phyloP scores from a whole-genome alignment of 2,797 vertebrate genomes.

The Neopelma chrysocephalum region DNA sequence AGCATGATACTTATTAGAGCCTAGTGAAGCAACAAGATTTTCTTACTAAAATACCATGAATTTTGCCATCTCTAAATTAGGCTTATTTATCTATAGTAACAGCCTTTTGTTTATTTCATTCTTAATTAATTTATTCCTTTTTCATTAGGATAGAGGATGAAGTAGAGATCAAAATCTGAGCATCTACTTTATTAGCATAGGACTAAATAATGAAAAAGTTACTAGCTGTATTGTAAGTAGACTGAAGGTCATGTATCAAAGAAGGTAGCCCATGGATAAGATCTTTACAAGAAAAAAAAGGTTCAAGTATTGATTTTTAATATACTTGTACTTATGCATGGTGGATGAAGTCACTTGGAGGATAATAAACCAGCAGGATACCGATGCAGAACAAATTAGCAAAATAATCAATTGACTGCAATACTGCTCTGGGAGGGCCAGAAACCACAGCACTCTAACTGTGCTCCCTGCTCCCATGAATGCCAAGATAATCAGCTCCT shows the following conservation, averaged over 20 bases:
- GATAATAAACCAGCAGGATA: slow-evolving; percentile 62
- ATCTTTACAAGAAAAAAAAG: slow-evolving; percentile 29
- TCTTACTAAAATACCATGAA: slow-evolving; percentile 2
- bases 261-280: slow-evolving; percentile 7
- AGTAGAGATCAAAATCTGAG: not conserved
- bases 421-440: slow-evolving; percentile 7
- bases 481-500: slow-evolving; percentile 43
- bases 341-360: slow-evolving; percentile 27
- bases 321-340: slow-evolving; percentile 39
- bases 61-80: not conserved
- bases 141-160: not conserved
- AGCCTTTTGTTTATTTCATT: slow-evolving; percentile 4
- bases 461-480: slow-evolving; percentile 38
- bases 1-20: not conserved
- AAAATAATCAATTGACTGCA: slow-evolving; percentile 61
- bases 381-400: slow-evolving; percentile 69
- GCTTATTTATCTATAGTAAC: not conserved
- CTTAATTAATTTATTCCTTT: not conserved
- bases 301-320: slow-evolving; percentile 69
- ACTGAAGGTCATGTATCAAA: slow-evolving; percentile 14
- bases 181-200: not conserved
- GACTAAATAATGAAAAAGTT: not conserved
- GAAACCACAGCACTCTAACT: not conserved
- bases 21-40: not conserved
- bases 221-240: not conserved